phyloP scores from a whole-genome alignment of 2,888 invertebrate species.

The Calliopum simillimum region DNA sequence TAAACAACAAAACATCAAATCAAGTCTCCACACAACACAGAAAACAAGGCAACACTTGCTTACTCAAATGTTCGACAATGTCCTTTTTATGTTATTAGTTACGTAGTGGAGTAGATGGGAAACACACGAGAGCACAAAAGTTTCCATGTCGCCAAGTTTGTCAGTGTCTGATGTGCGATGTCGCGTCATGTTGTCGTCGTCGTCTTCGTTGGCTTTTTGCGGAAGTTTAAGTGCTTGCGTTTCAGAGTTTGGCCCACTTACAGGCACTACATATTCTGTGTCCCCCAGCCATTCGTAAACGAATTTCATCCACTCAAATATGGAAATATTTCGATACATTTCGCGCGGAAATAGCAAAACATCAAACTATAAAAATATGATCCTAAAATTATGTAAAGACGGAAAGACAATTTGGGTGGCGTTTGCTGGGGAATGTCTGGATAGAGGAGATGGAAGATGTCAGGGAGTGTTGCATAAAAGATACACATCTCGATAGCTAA shows the following conservation, averaged over 20 bases:
- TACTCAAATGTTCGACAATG: slow-evolving; percentile 65
- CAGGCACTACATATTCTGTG: background rate
- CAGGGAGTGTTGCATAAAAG: background rate
- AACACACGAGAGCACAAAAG: slow-evolving; percentile 51
- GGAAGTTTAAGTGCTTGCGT: background rate
- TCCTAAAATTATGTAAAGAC: slow-evolving; percentile 17
- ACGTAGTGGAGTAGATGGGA: too few relatives aligned
- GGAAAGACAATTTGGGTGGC: slow-evolving; percentile 18
- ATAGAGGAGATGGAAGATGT: background rate
- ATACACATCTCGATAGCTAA: slow-evolving; percentile 37
- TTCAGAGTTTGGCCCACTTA: slow-evolving; percentile 6
- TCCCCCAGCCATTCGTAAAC: background rate
- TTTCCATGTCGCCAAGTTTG: slow-evolving; percentile 64
- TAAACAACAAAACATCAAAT: slow-evolving; percentile 23
- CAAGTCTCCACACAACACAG: slow-evolving; percentile 7
- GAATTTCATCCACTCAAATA: background rate
- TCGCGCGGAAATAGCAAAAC: slow-evolving; percentile 30
- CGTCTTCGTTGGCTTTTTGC: background rate
- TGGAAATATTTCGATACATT: slow-evolving; percentile 19
- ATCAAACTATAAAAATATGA: slow-evolving; percentile 40
- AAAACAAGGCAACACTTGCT: slow-evolving; percentile 54
- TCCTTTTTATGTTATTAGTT: slow-evolving; percentile 62
- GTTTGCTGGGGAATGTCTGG: background rate
- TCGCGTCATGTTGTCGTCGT: slow-evolving; percentile 24
- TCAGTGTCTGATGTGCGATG: slow-evolving; percentile 56